These are phyloP conservation scores for Metallyticus violacea DNA, from an alignment of 2,888 invertebrate species.

Conservation along the genomic window DNA sequence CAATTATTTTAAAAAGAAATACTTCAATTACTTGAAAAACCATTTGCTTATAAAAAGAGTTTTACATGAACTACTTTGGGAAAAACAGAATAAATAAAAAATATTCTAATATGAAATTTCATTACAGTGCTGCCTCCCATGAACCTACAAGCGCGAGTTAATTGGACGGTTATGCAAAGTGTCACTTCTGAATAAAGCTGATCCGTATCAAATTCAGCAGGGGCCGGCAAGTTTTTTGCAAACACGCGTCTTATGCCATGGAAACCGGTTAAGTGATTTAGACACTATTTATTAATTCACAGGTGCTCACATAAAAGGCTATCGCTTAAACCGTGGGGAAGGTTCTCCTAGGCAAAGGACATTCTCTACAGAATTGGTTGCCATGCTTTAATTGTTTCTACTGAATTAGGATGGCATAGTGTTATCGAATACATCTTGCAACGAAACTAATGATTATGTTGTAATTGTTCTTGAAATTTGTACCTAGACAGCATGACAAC, in stretches of 20 bases:
- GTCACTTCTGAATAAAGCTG: neutral
- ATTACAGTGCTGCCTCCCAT: neutral
- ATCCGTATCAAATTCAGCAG: neutral
- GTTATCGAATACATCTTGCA: too few species aligned
- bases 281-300: neutral
- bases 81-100: too few species aligned
- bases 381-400: too few species aligned
- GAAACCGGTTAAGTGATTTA: neutral
- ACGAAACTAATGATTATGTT: neutral
- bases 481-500: too few species aligned
- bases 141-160: neutral
- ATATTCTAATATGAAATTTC: neutral
- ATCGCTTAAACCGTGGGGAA: neutral
- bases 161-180: neutral
- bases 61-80: too few species aligned
- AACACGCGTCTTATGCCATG: neutral
- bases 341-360: neutral
- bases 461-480: neutral
- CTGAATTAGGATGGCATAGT: too few species aligned
- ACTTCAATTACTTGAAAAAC: too few species aligned
- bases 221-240: neutral
- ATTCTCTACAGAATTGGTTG: too few species aligned
- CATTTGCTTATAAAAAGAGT: too few species aligned
- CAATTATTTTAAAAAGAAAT: too few species aligned
- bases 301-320: neutral